These are phyloP conservation scores for Corydoras sp. DNA, from an alignment of 2,113 vertebrate species.

Conservation along the genomic window DNA sequence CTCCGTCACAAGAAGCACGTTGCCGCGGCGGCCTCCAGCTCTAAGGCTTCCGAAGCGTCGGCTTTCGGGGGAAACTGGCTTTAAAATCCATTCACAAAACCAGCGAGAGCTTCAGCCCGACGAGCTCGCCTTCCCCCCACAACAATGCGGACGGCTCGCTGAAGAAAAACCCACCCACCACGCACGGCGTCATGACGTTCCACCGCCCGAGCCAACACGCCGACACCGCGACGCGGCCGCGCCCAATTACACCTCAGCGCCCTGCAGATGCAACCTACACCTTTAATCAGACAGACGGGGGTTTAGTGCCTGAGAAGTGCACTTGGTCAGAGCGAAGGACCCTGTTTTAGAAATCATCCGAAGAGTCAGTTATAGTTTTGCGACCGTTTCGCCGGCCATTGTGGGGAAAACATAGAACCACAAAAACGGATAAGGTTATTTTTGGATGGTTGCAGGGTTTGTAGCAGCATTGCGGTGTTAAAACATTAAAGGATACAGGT, in stretches of 20 bases:
- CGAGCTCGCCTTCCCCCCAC: conserved; percentile 59
- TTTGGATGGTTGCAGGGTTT: not conserved
- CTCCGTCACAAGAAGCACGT: conserved; percentile 18
- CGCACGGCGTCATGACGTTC: conserved; percentile 55
- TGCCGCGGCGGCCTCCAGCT: conserved; percentile 15
- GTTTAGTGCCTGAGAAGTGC: not conserved
- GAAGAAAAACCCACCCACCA: conserved; percentile 65
- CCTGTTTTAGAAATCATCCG: not conserved
- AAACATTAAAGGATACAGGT: not conserved
- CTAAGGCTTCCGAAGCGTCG: conserved; percentile 8
- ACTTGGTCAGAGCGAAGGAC: too few species aligned
- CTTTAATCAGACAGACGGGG: not conserved
- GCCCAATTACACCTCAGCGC: not conserved
- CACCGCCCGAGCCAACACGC: conserved; percentile 37
- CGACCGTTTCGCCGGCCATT: not conserved
- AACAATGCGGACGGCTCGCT: conserved; percentile 65
- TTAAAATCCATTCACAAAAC: conserved; percentile 47
- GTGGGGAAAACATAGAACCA: not conserved
- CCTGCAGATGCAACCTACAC: not conserved
- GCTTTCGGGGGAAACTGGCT: not conserved
- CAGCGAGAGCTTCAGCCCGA: conserved; percentile 18
- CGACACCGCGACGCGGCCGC: not conserved
- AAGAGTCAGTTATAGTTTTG: not conserved
- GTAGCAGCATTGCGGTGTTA: not conserved
- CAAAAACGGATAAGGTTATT: conserved; percentile 3